Percentiles rank a stretch among this genome's conserved stretches.
phyloP scores from a whole-genome alignment of 2,888 invertebrate genomes.

The Psylliodes chrysocephalus region DNA sequence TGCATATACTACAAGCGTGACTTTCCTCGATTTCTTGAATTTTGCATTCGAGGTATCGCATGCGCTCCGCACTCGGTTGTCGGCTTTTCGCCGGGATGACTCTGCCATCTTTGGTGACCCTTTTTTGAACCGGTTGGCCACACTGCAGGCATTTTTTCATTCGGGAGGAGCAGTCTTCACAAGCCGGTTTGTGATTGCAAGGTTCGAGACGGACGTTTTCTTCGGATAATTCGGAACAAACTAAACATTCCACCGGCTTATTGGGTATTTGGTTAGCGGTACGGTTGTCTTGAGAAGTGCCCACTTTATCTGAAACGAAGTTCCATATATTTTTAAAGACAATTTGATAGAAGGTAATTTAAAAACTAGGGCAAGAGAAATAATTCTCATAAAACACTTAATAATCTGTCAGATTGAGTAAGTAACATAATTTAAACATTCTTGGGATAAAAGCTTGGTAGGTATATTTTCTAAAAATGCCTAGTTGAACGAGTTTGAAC shows the following conservation, averaged over 20 bases:
- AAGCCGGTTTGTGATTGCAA: conserved; percentile 79
- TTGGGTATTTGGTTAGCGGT: conserved; percentile 54
- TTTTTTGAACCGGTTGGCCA: conserved; percentile 69
- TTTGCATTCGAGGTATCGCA: conserved; percentile 78
- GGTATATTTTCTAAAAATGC: too few relatives aligned
- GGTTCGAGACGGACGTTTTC: conserved; percentile 75
- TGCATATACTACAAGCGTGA: conserved; percentile 86
- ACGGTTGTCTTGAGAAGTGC: conserved; percentile 60
- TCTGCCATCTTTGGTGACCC: conserved; percentile 67
- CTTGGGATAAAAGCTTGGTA: too few relatives aligned
- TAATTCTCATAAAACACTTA: too few relatives aligned
- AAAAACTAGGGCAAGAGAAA: too few relatives aligned
- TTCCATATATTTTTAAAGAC: too few relatives aligned
- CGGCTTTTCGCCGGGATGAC: conserved; percentile 65
- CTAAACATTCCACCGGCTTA: conserved; percentile 72
- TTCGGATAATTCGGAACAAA: conserved; percentile 76
- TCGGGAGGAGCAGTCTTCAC: conserved; percentile 78
- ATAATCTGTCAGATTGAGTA: too few relatives aligned
- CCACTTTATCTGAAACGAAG: conserved; percentile 50
- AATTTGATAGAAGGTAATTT: too few relatives aligned
- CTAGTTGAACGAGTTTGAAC: too few relatives aligned
- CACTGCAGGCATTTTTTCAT: conserved; percentile 83
- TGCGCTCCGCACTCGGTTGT: conserved; percentile 74
- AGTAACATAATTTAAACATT: too few relatives aligned
- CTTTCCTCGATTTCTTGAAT: conserved; percentile 89